A percentile compares a stretch with the other conserved stretches of the same genome.
Conservation (phyloP, 2,888 invertebrate genomes). For the Nomada hirtipes region DNA sequence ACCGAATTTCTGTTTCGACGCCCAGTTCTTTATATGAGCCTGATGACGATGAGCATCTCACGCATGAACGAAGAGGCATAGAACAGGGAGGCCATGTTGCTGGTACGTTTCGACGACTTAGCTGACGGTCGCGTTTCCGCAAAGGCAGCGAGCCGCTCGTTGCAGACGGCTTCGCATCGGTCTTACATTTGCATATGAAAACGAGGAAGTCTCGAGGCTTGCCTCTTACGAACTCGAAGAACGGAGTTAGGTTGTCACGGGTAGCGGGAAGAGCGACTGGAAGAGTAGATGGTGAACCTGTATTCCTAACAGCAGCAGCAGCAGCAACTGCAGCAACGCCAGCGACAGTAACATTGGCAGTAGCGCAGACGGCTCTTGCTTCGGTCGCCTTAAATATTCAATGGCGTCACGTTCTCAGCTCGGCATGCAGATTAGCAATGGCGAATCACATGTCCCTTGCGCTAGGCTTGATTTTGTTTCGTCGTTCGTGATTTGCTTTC, state of each 20-base stretch:
- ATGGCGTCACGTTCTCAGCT: slow-evolving; percentile 81
- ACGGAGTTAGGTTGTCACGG: slow-evolving; percentile 72
- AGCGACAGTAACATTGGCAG: slow-evolving; percentile 51
- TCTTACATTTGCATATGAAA: slow-evolving; percentile 82
- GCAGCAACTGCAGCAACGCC: slow-evolving; percentile 54
- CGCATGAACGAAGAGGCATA: slow-evolving; percentile 4
- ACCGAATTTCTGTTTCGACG: not conserved
- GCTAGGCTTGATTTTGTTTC: slow-evolving; percentile 75
- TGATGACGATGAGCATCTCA: slow-evolving; percentile 24
- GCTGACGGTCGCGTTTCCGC: slow-evolving; percentile 26
- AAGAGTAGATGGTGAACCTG: slow-evolving; percentile 23
- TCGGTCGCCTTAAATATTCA: slow-evolving; percentile 82
- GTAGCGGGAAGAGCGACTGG: slow-evolving; percentile 55
- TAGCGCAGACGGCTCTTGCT: slow-evolving; percentile 50
- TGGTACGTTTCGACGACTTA: slow-evolving; percentile 27
- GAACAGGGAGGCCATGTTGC: slow-evolving; percentile 28
- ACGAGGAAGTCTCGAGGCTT: slow-evolving; percentile 81
- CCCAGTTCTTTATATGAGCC: not conserved
- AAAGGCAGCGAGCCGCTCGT: slow-evolving; percentile 62
- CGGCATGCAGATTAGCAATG: slow-evolving; percentile 82
- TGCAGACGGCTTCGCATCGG: slow-evolving; percentile 71
- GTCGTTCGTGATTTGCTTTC: slow-evolving; percentile 12
- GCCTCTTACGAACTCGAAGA: slow-evolving; percentile 80
- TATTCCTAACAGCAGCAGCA: slow-evolving; percentile 32
- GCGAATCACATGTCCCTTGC: slow-evolving; percentile 79